These are phyloP conservation scores for Rhopalosiphum padi DNA, from an alignment of 1,140 invertebrate genomes.

Conservation along the genomic window DNA sequence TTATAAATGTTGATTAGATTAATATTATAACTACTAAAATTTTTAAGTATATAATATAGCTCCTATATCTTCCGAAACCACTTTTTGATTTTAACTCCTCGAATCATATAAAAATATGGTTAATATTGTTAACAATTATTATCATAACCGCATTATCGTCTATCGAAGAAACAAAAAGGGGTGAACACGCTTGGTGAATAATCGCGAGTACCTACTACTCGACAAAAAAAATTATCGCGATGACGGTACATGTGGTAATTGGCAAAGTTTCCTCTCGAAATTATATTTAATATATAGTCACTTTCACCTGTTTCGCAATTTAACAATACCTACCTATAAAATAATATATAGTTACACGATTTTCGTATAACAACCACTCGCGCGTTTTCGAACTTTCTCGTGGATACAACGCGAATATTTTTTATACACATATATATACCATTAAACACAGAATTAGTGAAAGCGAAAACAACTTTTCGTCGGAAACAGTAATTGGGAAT, in stretches of 20 bases:
- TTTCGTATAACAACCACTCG: not conserved
- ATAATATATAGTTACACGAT: not conserved
- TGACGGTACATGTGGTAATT: not conserved
- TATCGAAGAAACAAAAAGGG: too few species aligned
- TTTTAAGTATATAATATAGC: too few species aligned
- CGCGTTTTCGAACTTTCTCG: not conserved
- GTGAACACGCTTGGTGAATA: too few species aligned
- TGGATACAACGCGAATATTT: not conserved
- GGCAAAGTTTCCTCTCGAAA: too few species aligned
- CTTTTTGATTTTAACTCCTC: too few species aligned
- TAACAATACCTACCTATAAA: not conserved
- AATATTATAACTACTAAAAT: too few species aligned
- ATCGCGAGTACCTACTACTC: not conserved
- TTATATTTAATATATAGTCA: not conserved
- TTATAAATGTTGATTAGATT: too few species aligned
- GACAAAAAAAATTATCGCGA: not conserved
- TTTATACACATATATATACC: not conserved
- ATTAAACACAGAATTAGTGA: not conserved
- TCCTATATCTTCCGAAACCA: too few species aligned
- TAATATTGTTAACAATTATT: too few species aligned
- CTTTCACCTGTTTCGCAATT: not conserved
- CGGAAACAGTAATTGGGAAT: not conserved
- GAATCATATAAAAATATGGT: too few species aligned
- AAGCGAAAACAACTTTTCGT: not conserved
- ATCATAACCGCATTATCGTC: too few species aligned